These are phyloP conservation scores for Oscheius onirici DNA, from an alignment of 2,888 invertebrate genomes.

Conservation along the genomic window DNA sequence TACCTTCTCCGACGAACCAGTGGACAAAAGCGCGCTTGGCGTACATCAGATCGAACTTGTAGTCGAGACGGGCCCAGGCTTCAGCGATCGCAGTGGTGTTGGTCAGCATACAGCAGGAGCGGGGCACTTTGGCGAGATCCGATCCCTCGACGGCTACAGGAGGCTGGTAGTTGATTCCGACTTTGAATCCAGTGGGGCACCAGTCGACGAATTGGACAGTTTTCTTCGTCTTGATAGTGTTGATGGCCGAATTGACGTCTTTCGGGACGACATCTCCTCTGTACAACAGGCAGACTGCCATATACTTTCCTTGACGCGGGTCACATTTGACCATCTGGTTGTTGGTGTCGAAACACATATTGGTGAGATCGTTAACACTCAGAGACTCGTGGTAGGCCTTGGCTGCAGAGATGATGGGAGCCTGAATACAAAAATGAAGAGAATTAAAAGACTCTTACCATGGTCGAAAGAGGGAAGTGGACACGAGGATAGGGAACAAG, in stretches of 20 bases:
- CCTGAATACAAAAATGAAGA: too few species aligned
- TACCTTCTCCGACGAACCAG: conserved; percentile 73
- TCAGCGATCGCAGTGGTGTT: conserved; percentile 75
- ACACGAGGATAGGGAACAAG: conserved; percentile 86
- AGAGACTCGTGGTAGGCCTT: conserved; percentile 65
- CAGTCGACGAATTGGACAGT: conserved; percentile 83
- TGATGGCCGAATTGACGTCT: conserved; percentile 91
- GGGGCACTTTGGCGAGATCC: conserved; percentile 79
- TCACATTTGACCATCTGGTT: conserved; percentile 91
- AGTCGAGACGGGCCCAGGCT: conserved; percentile 83
- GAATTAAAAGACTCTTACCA: too few species aligned
- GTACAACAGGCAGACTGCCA: conserved; percentile 73
- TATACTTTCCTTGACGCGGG: conserved; percentile 77
- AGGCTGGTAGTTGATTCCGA: conserved; percentile 70
- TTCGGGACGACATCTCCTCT: conserved; percentile 90
- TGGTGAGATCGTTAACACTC: conserved; percentile 82
- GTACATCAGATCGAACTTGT: conserved; percentile 76
- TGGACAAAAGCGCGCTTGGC: conserved; percentile 59
- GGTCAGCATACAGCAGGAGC: conserved; percentile 82
- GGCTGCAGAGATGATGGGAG: conserved; percentile 65
- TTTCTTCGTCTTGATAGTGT: conserved; percentile 91
- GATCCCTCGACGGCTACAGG: conserved; percentile 89
- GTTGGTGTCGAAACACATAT: conserved; percentile 85
- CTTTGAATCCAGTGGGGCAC: conserved; percentile 72
- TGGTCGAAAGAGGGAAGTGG: conserved; percentile 84